Percentiles rank a stretch among this genome's conserved stretches.
phyloP scores from a whole-genome alignment of 2,113 vertebrate genomes.

The Thymallus thymallus region DNA sequence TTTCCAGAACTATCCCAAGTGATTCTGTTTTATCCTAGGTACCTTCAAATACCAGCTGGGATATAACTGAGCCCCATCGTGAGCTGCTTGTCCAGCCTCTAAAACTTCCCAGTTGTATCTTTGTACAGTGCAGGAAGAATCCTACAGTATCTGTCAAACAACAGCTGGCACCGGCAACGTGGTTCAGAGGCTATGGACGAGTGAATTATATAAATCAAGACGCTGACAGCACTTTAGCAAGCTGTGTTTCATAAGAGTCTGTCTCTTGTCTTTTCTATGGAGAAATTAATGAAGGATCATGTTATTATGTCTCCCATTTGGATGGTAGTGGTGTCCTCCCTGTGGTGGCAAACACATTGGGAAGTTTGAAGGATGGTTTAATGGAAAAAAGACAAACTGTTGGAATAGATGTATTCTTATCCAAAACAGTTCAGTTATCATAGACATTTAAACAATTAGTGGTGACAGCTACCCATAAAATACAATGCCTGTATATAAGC shows the following conservation, averaged over 20 bases:
- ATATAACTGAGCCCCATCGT: neutral
- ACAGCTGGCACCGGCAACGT: constrained; percentile 69
- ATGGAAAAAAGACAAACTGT: constrained; percentile 40
- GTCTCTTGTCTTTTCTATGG: constrained; percentile 48
- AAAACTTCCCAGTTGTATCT: constrained; percentile 66
- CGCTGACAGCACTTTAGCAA: constrained; percentile 68
- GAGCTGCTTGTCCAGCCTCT: constrained; percentile 51
- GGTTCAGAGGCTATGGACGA: constrained; percentile 64
- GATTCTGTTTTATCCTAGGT: neutral
- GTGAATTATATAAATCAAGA: constrained; percentile 67
- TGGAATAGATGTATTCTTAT: no score
- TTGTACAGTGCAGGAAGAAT: constrained; percentile 57
- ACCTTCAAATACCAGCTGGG: neutral
- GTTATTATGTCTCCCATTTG: constrained; percentile 46
- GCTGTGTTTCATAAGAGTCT: constrained; percentile 54
- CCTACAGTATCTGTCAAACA: constrained; percentile 60
- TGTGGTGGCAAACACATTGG: constrained; percentile 41
- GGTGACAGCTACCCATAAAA: no score
- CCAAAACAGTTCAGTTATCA: no score
- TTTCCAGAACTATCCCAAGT: neutral
- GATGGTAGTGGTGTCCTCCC: constrained; percentile 48
- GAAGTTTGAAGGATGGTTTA: constrained; percentile 29
- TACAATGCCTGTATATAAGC: no score
- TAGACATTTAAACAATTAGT: no score
- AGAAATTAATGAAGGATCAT: constrained; percentile 61